Percentiles rank a stretch among this genome's conserved stretches.
phyloP scores from a whole-genome alignment of 2,113 vertebrate genomes.

The Mus pahari region DNA sequence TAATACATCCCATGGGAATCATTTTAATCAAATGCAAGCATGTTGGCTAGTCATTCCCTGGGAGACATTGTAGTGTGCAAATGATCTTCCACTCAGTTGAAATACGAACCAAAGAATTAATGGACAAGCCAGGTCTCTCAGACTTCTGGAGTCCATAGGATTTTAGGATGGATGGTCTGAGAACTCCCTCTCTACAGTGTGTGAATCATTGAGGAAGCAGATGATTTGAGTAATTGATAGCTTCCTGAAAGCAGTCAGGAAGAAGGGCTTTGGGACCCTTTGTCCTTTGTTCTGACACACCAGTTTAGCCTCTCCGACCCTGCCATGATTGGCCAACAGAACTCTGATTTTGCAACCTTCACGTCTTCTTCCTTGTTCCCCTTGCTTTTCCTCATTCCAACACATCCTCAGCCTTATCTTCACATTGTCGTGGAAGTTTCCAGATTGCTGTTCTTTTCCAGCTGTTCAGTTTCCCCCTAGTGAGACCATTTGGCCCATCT shows the following conservation, averaged over 20 bases:
- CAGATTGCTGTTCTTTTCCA: neutral
- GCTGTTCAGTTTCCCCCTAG: neutral
- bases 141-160: neutral
- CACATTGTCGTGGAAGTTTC: neutral
- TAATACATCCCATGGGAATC: neutral
- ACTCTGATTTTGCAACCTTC: neutral
- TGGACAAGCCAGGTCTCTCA: neutral
- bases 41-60: neutral
- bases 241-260: constrained; percentile 31
- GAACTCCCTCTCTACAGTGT: neutral
- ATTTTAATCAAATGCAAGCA: neutral
- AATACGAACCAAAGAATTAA: neutral
- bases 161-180: neutral
- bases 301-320: neutral
- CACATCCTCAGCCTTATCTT: neutral
- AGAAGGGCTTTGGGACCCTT: neutral
- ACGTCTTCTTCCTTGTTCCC: neutral
- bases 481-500: neutral
- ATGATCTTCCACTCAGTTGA: neutral
- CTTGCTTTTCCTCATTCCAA: constrained; percentile 28
- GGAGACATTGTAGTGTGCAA: neutral
- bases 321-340: neutral
- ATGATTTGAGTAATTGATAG: neutral
- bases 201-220: constrained; percentile 42
- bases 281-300: constrained; percentile 21